A percentile compares a stretch with the other conserved stretches of the same genome.
phyloP scores from a whole-genome alignment of 2,797 vertebrate species.

The Otolemur crassicaudatus region DNA sequence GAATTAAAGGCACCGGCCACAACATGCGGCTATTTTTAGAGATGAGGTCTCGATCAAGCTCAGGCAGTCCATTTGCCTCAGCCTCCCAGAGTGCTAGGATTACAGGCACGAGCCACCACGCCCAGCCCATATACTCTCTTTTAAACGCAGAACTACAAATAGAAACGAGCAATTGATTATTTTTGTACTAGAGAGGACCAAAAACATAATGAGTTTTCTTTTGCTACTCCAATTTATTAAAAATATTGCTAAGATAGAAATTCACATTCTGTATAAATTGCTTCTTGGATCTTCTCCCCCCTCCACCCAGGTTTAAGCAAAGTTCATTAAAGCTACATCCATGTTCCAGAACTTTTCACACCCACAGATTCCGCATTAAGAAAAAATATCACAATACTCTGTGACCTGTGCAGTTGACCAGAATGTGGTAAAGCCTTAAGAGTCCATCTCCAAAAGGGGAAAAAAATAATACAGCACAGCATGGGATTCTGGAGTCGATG shows the following conservation, averaged over 20 bases:
- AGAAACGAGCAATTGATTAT: neutral
- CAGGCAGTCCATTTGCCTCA: too few relatives aligned
- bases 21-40: too few relatives aligned
- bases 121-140: neutral
- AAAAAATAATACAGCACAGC: conserved; percentile 22
- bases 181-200: neutral
- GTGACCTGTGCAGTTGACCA: neutral
- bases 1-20: too few relatives aligned
- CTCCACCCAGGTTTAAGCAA: neutral
- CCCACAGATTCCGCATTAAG: neutral
- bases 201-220: conserved; percentile 2
- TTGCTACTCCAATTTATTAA: conserved; percentile 31
- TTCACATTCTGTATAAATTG: neutral
- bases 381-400: neutral
- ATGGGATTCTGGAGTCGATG: conserved; percentile 11
- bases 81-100: too few relatives aligned
- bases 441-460: neutral
- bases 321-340: neutral
- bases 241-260: conserved; percentile 60
- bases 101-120: too few relatives aligned
- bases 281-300: neutral
- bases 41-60: too few relatives aligned
- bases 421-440: neutral
- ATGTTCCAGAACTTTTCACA: neutral
- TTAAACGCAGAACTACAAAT: neutral